Base-by-base conservation (phyloP, 2,113 vertebrate genomes). In the Antennarius striatus region DNA sequence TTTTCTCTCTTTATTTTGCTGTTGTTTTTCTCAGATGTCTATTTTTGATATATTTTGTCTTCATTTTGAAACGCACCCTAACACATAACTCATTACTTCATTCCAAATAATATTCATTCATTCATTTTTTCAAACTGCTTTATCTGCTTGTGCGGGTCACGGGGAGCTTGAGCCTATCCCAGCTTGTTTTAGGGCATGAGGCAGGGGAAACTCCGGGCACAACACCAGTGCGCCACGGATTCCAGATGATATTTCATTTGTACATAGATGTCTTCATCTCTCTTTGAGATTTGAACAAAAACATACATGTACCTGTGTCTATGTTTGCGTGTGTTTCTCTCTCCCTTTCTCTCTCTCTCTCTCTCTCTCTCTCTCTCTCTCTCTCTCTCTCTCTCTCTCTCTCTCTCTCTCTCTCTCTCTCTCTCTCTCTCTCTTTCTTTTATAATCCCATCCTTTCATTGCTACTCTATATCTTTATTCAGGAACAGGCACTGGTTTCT, bases 401-500 rank as follows among this genome's bases (percentile, higher is more conserved):
- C 22, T 42, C 16, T 22, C 22, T 42, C 16, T 22, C 22, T 42
- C 16, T 63, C 65, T 46, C 12, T 6, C 15, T 59, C 42, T n/a
- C 14, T 59, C 32, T n/a, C 6, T 63, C 65, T 40, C 13, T 9
- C 15, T 63, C 30, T 17, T 14, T 60, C 42, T 0, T 54, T 48
- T 36, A 49, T 75, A 63, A 73, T 64, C 61, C 9, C 12, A 28
- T 56, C 56, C 22, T 56, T 43, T 51, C n/a, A n/a, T 51, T 75
- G 15, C 36, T 36, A 3, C 8, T 39, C 66, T 36, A 43, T 58
- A 58, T 81, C 48, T 78, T 74, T 50, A 52, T 70, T 70, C 60
- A 42, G 59, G 50, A 55, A 54, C 11, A 28, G 50, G 68, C 71
- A 82, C 73, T 58, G 55, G 58, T 65, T 71, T 56, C 66, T 79